Conservation (phyloP, 2,113 vertebrate genomes). For the Prunella himalayana region DNA sequence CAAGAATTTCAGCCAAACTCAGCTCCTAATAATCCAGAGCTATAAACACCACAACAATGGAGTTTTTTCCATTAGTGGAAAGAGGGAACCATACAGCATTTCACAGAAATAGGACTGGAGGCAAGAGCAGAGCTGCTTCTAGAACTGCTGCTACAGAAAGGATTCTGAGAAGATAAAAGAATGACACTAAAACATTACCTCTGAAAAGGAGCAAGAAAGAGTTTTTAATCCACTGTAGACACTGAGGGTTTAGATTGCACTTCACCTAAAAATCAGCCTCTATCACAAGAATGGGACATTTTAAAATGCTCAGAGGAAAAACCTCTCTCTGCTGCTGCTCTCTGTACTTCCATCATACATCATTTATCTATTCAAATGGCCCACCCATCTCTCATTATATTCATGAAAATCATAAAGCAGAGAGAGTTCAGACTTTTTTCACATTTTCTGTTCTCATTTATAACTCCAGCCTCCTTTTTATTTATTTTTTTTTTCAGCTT, state of each 20-base stretch:
- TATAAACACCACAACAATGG: slow-evolving; percentile 43
- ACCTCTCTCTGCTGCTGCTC: background rate
- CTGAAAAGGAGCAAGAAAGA: background rate
- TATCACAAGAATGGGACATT: background rate
- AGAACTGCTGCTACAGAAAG: background rate
- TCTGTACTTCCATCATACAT: background rate
- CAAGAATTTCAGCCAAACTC: slow-evolving; percentile 22
- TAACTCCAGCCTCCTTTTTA: background rate
- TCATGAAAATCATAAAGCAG: background rate
- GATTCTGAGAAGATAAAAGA: background rate
- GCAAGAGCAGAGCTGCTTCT: background rate
- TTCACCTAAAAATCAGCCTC: background rate
- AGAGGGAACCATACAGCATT: background rate
- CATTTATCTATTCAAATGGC: background rate
- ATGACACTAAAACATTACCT: background rate
- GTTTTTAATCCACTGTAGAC: background rate
- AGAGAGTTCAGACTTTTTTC: background rate
- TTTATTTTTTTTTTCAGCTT: background rate
- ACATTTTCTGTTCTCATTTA: background rate
- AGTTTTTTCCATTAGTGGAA: background rate
- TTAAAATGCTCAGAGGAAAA: background rate
- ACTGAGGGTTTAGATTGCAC: background rate
- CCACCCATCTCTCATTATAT: background rate
- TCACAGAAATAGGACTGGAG: background rate
- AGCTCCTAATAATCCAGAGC: slow-evolving; percentile 12